Evolutionary conservation across 2,113 vertebrate genomes (phyloP), one percentile per base, ranked within the genome.

Genomic region (Microcebus ravelobensis): DNA sequence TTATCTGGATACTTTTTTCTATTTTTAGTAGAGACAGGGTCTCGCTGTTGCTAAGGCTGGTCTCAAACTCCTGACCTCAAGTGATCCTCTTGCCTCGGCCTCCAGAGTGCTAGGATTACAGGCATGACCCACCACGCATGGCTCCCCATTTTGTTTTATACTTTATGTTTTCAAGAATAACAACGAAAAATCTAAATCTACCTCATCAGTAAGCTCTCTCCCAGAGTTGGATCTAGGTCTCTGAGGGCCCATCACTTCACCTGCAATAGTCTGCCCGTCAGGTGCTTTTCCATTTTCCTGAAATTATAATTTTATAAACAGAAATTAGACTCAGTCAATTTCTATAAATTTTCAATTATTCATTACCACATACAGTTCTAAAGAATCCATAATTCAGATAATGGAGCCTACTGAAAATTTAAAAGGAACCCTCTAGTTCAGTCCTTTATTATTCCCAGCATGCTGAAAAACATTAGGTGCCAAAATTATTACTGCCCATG

Each of bases 201-300:
- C 99, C 99, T 99, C 99, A 98, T 99, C 99, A 7, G 99, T 99
- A 96, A 99, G 99, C 92, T 99, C 99, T 98, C 99, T 98, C 70
- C 99, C 99, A 39, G 99, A 99, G 98, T 99, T 99, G 91, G 99
- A 99, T 52, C 99, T 99, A 42, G 99, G 99, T 96, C 99, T 99
- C 94, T 99, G 99, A 61, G 99, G 99, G 89, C 99, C 99, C 63
- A 99, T 97, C n/a, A 99, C 98, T 97, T 99, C 99, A 94, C 97
- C 98, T 76, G 99, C 98, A 55, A 98, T 79, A 91, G 98, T 97
- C 97, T 99, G 99, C 36, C 99, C 99, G 71, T 99, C 99, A 87
- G 98, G 98, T 71, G 97, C 68, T 96, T 98, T 99, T 70, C 99
- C 99, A 73, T 99, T 99, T 98, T 99, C 99, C 99, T 99, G 92